phyloP scores from a whole-genome alignment of 2,888 invertebrate species.

The Eristalis arbustorum region DNA sequence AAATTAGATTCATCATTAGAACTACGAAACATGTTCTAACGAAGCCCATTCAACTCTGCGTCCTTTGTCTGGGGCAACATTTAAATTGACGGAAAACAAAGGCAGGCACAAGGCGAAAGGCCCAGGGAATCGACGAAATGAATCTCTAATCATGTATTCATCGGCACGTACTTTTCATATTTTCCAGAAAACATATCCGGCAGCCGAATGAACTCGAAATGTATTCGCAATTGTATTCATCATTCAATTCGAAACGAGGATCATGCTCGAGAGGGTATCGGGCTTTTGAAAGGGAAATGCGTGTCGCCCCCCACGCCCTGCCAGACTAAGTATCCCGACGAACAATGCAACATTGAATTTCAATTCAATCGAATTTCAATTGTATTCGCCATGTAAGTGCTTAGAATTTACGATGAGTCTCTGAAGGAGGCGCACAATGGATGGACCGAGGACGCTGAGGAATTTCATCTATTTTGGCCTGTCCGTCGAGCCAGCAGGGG shows the following conservation, averaged over 20 bases:
- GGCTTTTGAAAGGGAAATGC: neutral
- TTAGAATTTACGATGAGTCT: conserved; percentile 49
- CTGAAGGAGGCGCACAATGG: neutral
- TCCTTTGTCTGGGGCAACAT: neutral
- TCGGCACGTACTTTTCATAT: neutral
- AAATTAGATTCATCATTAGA: too few relatives aligned
- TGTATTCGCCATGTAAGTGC: conserved; percentile 13
- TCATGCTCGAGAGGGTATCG: neutral
- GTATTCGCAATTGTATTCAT: neutral
- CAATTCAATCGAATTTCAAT: conserved; percentile 51
- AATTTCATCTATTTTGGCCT: neutral
- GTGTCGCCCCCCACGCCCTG: neutral
- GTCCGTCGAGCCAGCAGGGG: neutral
- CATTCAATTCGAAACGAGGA: neutral
- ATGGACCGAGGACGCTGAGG: neutral
- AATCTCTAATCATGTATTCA: neutral
- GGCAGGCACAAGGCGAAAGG: neutral
- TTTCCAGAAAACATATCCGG: neutral
- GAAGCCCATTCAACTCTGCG: too few relatives aligned
- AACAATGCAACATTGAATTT: conserved; percentile 40
- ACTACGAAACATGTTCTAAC: too few relatives aligned
- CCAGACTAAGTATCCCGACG: neutral
- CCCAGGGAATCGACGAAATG: neutral
- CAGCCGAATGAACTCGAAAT: neutral
- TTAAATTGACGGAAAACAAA: neutral